phyloP scores from a whole-genome alignment of 2,113 vertebrate genomes.

The Dipodomys merriami region DNA sequence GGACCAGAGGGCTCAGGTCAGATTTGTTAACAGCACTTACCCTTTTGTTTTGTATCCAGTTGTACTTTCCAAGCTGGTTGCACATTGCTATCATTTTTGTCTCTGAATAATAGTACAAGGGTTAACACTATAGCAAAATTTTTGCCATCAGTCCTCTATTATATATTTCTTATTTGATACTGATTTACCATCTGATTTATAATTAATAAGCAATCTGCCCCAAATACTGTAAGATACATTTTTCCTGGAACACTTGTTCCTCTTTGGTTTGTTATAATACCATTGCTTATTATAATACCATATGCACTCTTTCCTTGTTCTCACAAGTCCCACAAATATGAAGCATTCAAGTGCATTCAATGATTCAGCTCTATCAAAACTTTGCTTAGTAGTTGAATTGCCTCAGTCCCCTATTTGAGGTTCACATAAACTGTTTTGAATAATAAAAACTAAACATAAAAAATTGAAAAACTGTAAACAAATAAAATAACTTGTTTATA shows the following conservation, averaged over 20 bases:
- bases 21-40: background rate
- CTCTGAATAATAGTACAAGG: background rate
- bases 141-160: background rate
- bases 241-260: background rate
- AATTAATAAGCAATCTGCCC: background rate
- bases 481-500: background rate
- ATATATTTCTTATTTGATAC: background rate
- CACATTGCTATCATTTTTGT: background rate
- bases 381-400: background rate
- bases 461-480: background rate
- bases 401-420: background rate
- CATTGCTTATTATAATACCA: background rate
- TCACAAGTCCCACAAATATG: background rate
- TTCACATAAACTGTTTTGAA: background rate
- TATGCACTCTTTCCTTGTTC: background rate
- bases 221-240: background rate
- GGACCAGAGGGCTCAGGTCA: rapidly evolving
- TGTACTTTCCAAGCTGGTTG: background rate
- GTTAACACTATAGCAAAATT: background rate
- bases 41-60: background rate
- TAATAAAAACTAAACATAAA: background rate
- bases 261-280: conserved; percentile 17
- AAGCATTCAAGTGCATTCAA: background rate
- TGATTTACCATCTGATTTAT: background rate
- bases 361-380: background rate